These are phyloP conservation scores for Melanostigma gelatinosum DNA, from an alignment of 2,113 vertebrate species.

Conservation along the genomic window DNA sequence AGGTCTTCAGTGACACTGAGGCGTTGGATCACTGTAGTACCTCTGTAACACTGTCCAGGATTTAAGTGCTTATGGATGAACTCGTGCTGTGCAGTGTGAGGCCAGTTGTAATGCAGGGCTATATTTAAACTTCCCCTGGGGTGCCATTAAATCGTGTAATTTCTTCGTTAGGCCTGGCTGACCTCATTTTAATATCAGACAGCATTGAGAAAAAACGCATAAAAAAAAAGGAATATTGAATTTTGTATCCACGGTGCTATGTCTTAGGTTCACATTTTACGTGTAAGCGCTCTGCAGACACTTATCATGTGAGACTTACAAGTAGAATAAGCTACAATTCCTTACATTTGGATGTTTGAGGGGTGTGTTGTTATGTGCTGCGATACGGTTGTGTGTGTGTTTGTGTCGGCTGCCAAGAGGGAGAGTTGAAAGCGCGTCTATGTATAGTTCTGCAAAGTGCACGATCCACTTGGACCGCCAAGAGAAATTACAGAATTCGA, in stretches of 20 bases:
- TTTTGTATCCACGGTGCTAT: slow-evolving; percentile 44
- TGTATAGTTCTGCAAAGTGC: slow-evolving; percentile 27
- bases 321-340: slow-evolving; percentile 27
- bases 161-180: slow-evolving; percentile 82
- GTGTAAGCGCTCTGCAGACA: slow-evolving; percentile 35
- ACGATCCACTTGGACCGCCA: slow-evolving; percentile 38
- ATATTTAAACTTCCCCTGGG: slow-evolving; percentile 83
- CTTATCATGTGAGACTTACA: slow-evolving; percentile 22
- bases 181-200: slow-evolving; percentile 81
- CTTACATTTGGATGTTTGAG: slow-evolving; percentile 28
- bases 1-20: slow-evolving; percentile 6
- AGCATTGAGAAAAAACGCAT: slow-evolving; percentile 57
- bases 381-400: slow-evolving; percentile 12
- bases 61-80: slow-evolving; percentile 72
- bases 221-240: slow-evolving; percentile 54
- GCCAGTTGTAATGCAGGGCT: slow-evolving; percentile 74
- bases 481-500: slow-evolving; percentile 42
- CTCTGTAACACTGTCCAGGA: slow-evolving; percentile 8
- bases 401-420: slow-evolving; percentile 18
- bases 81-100: slow-evolving; percentile 67
- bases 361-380: slow-evolving; percentile 25
- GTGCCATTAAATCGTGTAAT: slow-evolving; percentile 84
- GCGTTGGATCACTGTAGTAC: slow-evolving; percentile 16
- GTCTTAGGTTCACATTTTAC: slow-evolving; percentile 44
- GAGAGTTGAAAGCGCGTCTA: slow-evolving; percentile 34